These are phyloP conservation scores for Sinella curviseta DNA, from an alignment of 1,140 invertebrate species.

Conservation along the genomic window DNA sequence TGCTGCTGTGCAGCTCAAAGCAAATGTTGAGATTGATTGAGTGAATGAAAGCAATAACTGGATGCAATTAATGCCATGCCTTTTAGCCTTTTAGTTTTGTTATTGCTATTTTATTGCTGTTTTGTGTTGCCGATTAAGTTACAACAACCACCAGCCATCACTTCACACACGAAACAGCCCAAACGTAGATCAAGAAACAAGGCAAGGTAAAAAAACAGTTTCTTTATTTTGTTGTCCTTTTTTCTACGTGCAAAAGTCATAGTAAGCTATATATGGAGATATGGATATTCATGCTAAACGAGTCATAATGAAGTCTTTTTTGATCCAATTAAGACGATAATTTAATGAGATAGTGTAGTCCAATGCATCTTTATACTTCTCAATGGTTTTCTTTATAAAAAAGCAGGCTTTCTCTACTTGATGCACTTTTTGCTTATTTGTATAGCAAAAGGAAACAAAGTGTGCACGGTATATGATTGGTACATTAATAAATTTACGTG, in stretches of 20 bases:
- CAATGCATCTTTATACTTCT: background rate
- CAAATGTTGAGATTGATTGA: background rate
- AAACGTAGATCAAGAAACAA: too few species aligned
- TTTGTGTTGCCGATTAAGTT: slow-evolving; percentile 9
- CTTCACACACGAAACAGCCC: too few species aligned
- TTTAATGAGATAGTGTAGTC: too few species aligned
- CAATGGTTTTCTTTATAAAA: slow-evolving; percentile 1
- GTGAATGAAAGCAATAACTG: slow-evolving; percentile 17
- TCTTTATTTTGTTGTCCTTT: background rate
- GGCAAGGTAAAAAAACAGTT: too few species aligned
- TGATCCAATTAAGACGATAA: slow-evolving; percentile 14
- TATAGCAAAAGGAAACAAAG: too few species aligned
- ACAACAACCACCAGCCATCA: background rate
- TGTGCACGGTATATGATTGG: too few species aligned
- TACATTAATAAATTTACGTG: too few species aligned
- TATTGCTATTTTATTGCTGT: slow-evolving; percentile 13
- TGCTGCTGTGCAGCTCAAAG: background rate
- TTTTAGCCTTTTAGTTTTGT: slow-evolving; percentile 11
- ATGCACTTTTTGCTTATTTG: too few species aligned
- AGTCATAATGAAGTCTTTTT: slow-evolving; percentile 6
- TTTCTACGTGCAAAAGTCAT: too few species aligned
- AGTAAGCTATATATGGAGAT: slow-evolving; percentile 3
- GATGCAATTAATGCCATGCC: slow-evolving; percentile 9
- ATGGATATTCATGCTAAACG: background rate
- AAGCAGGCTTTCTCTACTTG: slow-evolving; percentile 6